These are phyloP conservation scores for Mesoclemmys tuberculata DNA, from an alignment of 2,113 vertebrate genomes.

Conservation along the genomic window DNA sequence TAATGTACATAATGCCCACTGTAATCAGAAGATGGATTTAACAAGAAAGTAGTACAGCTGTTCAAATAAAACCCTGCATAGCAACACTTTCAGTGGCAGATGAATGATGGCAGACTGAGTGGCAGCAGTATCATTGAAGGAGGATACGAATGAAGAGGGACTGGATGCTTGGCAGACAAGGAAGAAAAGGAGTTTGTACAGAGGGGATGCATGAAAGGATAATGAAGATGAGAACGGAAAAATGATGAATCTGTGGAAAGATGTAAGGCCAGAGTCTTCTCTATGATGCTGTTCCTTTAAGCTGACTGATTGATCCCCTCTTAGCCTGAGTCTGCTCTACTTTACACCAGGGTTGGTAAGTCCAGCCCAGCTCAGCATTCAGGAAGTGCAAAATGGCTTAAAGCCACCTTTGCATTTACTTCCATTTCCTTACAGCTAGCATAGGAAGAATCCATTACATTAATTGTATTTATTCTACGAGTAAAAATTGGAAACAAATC, in stretches of 20 bases:
- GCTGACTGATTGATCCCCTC: not conserved
- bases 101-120: not conserved
- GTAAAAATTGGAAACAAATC: not conserved
- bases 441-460: not conserved
- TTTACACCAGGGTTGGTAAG: not conserved
- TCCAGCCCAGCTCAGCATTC: not conserved
- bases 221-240: conserved; percentile 30
- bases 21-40: not conserved
- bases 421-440: not conserved
- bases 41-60: not conserved
- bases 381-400: conserved; percentile 28
- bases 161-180: not conserved
- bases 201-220: not conserved
- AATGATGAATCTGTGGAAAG: not conserved
- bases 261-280: not conserved
- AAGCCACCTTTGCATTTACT: not conserved
- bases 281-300: not conserved
- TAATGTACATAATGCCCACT: not conserved
- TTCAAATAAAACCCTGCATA: not conserved
- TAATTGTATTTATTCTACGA: not conserved
- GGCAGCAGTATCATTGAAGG: not conserved
- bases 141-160: not conserved
- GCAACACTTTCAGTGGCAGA: not conserved
- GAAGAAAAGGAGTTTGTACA: not conserved
- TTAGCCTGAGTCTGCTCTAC: not conserved